Evolutionary conservation across 2,797 vertebrate species (phyloP), one percentile per base, ranked within the genome.

Genomic region (Crenichthys baileyi): DNA sequence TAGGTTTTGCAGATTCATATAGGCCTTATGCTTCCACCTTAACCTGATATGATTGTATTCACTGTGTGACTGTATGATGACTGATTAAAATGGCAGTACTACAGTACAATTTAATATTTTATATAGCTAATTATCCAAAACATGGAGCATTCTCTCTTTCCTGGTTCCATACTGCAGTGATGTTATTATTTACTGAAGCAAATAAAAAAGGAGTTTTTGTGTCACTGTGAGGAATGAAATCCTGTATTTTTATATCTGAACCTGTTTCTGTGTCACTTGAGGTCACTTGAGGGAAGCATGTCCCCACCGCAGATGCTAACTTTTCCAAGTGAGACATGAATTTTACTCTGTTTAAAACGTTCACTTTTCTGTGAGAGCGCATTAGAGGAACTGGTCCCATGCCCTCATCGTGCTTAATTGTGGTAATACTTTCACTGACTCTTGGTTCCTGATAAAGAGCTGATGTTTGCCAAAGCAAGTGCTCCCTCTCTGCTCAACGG

Each of bases 401-500:
- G 67, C 20, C 46, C 77, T 70, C 72, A 1, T 26, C 24, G 83
- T 72, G 60, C 77, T 81, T 41, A 46, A 78, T 75, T 93, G 89
- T 78, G 51, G 88, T 86, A 92, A 92, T 31, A 86, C 81, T 88
- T 90, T 78, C 78, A 85, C 81, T 85, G 83, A 85, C 79, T 85
- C 82, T 85, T 79, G 91, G 87, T 90, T 94, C 90, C 88, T 90
- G 83, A 85, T 85, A 86, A 88, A 77, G 74, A 36, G 6, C 75
- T 31, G 77, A 87, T 65, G 78, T 84, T 90, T 85, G 76, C 88
- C 82, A 36, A 79, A 84, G 78, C 55, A 76, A 83, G 84, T 26
- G 39, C 41, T 61, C 77, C 72, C 84, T 90, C 90, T 92, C 89
- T 81, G 87, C 72, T 79, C 89, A 93, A 93, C 88, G 75, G 90